Conservation (phyloP, 1,140 invertebrate species). For the Choristoneura fumiferana region DNA sequence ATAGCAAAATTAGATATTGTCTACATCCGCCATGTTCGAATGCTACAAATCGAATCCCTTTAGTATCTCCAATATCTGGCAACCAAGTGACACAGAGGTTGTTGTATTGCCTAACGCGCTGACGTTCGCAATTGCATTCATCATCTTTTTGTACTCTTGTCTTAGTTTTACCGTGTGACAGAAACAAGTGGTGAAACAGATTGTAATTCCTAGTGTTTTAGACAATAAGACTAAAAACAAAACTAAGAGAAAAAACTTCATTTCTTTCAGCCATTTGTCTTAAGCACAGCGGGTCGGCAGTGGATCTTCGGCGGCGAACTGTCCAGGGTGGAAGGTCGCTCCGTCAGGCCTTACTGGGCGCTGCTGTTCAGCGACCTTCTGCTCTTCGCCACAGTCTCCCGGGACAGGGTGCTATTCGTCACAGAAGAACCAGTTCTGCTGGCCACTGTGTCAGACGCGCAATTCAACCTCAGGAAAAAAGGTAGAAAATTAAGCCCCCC, state of each 20-base stretch:
- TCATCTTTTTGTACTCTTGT: too few relatives aligned
- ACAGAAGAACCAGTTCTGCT: slow-evolving; percentile 91
- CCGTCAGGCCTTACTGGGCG: slow-evolving; percentile 89
- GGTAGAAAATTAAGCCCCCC: slow-evolving; percentile 66
- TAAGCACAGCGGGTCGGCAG: slow-evolving; percentile 88
- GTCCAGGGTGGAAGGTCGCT: slow-evolving; percentile 88
- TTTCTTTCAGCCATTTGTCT: slow-evolving; percentile 84
- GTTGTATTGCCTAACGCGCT: too few relatives aligned
- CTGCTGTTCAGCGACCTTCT: slow-evolving; percentile 90
- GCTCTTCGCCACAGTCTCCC: slow-evolving; percentile 90
- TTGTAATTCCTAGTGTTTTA: too few relatives aligned
- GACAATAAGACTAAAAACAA: too few relatives aligned
- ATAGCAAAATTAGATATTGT: too few relatives aligned
- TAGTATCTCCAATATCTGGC: too few relatives aligned
- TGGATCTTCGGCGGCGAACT: slow-evolving; percentile 93
- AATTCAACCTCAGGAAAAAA: slow-evolving; percentile 91
- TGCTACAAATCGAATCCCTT: too few relatives aligned
- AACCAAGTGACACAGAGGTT: too few relatives aligned
- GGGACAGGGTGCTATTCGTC: slow-evolving; percentile 90
- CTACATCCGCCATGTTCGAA: too few relatives aligned
- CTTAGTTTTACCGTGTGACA: too few relatives aligned
- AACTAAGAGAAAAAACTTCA: neutral
- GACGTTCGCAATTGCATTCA: too few relatives aligned
- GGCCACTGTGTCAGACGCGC: slow-evolving; percentile 87
- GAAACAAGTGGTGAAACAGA: too few relatives aligned